Evolutionary conservation across 2,113 vertebrate species (phyloP), one percentile per base, ranked within the genome.

Genomic region (Phasianus colchicus): DNA sequence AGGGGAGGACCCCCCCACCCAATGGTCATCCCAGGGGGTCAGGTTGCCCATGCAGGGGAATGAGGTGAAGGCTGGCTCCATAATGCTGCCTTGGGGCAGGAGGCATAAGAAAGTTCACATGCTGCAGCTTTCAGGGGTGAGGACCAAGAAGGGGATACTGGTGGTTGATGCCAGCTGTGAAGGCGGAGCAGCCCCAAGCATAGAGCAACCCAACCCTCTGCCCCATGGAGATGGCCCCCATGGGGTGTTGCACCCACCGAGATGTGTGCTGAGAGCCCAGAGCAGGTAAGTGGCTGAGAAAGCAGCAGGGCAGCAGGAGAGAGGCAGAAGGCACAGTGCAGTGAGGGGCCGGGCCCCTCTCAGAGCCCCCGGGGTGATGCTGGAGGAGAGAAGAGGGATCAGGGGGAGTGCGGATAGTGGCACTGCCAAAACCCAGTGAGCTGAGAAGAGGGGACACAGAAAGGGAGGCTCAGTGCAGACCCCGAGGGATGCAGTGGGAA

Each of bases 1-100:
- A 21, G 24, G 42, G 25, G 4, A 17, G 0, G 0, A 22, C 75
- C 88, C 27, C 30, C 30, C 19, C 57, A 29, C 13, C 22, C 34
- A 29, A n/a, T 13, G 11, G 9, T 20, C 2, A 54, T 61, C 60
- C 34, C 30, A 13, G 29, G 9, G 42, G 67, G 43, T 6, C 64
- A 38, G 18, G 34, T n/a, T 36, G 30, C 16, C 47, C 17, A 34
- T 29, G 67, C 47, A 52, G 24, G 27, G n/a, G 7, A 71, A 50
- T 17, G 25, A 40, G 25, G 25, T 3, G 7, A 40, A 29, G 25
- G 38, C 38, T 64, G 61, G 25, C 61, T 38, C 61, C 36, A 29
- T 11, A 27, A 25, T 10, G 24, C 15, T 27, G 25, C 36, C 15
- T 17, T 15, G 34, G 60, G 36, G 36, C 25, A 38, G 10, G 15